phyloP scores from a whole-genome alignment of 2,113 vertebrate genomes.

The Elachura formosa region DNA sequence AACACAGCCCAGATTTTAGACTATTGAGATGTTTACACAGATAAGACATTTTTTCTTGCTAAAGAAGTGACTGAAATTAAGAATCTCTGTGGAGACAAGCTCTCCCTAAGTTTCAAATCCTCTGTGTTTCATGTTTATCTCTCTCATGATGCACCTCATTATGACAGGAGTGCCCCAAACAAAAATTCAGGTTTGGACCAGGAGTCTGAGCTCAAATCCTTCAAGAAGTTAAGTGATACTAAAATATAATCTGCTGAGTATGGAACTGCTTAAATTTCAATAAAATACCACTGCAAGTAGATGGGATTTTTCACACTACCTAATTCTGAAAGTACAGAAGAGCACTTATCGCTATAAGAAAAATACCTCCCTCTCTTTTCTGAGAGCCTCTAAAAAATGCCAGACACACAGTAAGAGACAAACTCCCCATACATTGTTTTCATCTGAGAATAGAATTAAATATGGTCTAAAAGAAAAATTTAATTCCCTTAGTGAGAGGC shows the following conservation, averaged over 20 bases:
- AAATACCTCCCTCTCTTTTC: background rate
- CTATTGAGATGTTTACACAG: background rate
- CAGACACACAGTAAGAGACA: background rate
- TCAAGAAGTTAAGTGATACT: background rate
- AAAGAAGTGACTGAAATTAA: background rate
- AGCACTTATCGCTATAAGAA: background rate
- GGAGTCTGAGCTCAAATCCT: background rate
- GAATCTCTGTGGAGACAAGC: background rate
- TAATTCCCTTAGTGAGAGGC: background rate
- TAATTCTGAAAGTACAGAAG: background rate
- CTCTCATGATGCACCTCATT: background rate
- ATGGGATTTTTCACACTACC: background rate
- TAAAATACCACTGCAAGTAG: background rate
- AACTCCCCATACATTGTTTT: background rate
- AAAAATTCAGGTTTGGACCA: background rate
- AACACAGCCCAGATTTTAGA: fast-evolving
- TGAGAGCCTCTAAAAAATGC: background rate
- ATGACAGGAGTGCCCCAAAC: fast-evolving
- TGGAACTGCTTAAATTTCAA: background rate
- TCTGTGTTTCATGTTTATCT: background rate
- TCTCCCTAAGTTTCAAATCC: background rate
- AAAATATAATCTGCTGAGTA: background rate
- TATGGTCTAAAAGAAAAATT: background rate
- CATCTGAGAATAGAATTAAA: background rate
- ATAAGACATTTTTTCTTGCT: background rate